phyloP scores from a whole-genome alignment of 1,140 invertebrate genomes.

The Aphis craccivora region DNA sequence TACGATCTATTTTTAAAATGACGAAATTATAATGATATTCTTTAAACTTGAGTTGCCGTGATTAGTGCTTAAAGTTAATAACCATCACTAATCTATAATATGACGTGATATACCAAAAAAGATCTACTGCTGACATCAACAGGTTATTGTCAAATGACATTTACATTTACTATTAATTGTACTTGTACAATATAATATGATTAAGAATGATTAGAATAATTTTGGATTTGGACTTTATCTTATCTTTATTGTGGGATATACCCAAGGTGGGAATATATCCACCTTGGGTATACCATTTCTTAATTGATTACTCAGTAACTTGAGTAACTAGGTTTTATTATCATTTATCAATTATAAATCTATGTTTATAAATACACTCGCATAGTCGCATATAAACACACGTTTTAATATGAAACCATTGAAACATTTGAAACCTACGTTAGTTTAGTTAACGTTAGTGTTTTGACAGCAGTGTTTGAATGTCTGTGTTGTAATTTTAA shows the following conservation, averaged over 20 bases:
- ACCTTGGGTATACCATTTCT: too few relatives aligned
- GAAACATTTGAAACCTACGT: too few relatives aligned
- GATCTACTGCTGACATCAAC: too few relatives aligned
- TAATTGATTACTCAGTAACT: not conserved
- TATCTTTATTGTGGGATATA: not conserved
- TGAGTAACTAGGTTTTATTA: not conserved
- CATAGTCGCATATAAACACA: too few relatives aligned
- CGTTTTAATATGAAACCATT: not conserved
- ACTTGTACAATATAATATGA: not conserved
- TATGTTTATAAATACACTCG: not conserved
- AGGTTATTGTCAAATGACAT: too few relatives aligned
- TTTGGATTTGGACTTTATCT: not conserved
- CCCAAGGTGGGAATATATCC: too few relatives aligned
- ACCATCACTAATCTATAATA: too few relatives aligned
- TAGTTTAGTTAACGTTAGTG: not conserved
- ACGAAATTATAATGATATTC: not conserved
- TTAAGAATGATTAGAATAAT: too few relatives aligned
- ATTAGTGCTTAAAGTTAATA: too few relatives aligned
- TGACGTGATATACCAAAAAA: too few relatives aligned
- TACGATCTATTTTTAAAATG: not conserved
- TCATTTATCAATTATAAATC: not conserved
- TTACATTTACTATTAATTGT: too few relatives aligned
- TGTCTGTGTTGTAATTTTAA: not conserved
- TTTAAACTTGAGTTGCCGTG: too few relatives aligned
- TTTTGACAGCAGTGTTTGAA: not conserved